Evolutionary conservation across 2,888 invertebrate species (phyloP).

Genomic region (Mythimna ferrago): DNA sequence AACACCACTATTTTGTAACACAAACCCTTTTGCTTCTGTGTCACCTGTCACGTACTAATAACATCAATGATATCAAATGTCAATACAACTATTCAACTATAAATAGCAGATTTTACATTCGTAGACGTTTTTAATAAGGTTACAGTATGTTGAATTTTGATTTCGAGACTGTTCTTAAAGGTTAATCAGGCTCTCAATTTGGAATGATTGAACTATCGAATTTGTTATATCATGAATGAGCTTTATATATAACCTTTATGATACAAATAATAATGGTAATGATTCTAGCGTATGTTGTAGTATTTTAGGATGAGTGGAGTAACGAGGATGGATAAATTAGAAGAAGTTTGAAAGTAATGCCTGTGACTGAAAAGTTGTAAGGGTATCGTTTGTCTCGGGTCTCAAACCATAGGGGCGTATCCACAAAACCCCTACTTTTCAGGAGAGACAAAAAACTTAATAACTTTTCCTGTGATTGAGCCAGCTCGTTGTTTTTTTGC

Average conservation of each 20-base stretch:
- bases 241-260: neutral
- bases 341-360: too few species aligned
- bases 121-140: slow-evolving; percentile 35
- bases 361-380: too few species aligned
- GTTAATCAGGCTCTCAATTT: slow-evolving; percentile 29
- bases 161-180: slow-evolving; percentile 25
- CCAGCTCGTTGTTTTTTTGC: too few species aligned
- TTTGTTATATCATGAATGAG: neutral
- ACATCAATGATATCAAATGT: slow-evolving; percentile 8
- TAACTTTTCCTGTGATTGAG: too few species aligned
- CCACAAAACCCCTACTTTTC: too few species aligned
- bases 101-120: neutral
- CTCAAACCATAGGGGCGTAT: too few species aligned
- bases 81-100: slow-evolving; percentile 4
- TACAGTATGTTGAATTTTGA: slow-evolving; percentile 4
- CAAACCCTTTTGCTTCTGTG: slow-evolving; percentile 2
- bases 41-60: neutral
- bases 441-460: too few species aligned
- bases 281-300: neutral
- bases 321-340: too few species aligned
- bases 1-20: neutral
- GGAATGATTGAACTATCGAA: slow-evolving; percentile 33
- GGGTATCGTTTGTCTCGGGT: too few species aligned
- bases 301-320: too few species aligned
- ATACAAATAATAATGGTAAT: neutral